Percentiles rank a stretch among this genome's conserved stretches.
Evolutionary conservation across 2,797 vertebrate genomes (phyloP).

Genomic region (Octomys mimax): DNA sequence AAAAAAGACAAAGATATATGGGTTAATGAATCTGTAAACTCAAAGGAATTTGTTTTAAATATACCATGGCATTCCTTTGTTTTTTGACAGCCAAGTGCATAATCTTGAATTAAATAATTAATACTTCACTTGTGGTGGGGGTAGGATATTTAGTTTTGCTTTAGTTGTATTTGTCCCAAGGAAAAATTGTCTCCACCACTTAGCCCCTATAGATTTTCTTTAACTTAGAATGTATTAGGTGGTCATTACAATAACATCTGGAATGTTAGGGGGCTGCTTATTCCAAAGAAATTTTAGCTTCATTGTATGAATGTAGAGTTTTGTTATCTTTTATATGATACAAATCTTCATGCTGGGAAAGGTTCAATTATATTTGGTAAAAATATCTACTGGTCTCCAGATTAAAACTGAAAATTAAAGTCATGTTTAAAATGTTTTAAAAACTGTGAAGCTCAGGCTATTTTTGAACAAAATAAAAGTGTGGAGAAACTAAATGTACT

Average conservation of each 20-base stretch:
- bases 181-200: slow-evolving; percentile 18
- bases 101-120: slow-evolving; percentile 58
- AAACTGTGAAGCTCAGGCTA: slow-evolving; percentile 64
- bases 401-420: slow-evolving; percentile 54
- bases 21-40: slow-evolving; percentile 23
- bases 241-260: slow-evolving; percentile 50
- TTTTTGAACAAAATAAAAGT: slow-evolving; percentile 67
- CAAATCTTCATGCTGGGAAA: slow-evolving; percentile 42
- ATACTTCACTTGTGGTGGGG: slow-evolving; percentile 34
- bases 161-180: slow-evolving; percentile 54
- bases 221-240: slow-evolving; percentile 26
- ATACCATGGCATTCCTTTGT: slow-evolving; percentile 16
- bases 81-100: slow-evolving; percentile 30
- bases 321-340: slow-evolving; percentile 63
- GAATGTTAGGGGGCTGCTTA: slow-evolving; percentile 41
- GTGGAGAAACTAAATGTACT: slow-evolving; percentile 68
- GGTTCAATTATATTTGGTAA: slow-evolving; percentile 61
- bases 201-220: slow-evolving; percentile 59
- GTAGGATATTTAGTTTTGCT: slow-evolving; percentile 12
- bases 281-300: slow-evolving; percentile 55
- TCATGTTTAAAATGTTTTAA: slow-evolving; percentile 65
- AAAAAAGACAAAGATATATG: slow-evolving; percentile 22
- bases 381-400: slow-evolving; percentile 54
- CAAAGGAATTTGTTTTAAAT: slow-evolving; percentile 56
- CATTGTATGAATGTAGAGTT: slow-evolving; percentile 57